Evolutionary conservation across 2,113 vertebrate genomes (phyloP).

Genomic region (Corvus moneduloides): DNA sequence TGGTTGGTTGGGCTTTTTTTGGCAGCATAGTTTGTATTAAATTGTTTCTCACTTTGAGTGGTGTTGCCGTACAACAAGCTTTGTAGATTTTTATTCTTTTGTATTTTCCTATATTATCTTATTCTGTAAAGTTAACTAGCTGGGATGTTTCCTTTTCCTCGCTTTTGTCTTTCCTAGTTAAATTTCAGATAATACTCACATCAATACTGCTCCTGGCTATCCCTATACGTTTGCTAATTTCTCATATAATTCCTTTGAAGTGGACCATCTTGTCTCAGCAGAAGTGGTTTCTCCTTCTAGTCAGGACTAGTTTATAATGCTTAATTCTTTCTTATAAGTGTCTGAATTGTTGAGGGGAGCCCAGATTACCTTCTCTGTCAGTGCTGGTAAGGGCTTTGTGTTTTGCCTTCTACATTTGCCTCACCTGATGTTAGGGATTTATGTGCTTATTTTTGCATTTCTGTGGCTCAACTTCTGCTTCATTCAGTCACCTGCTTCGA

Average conservation of each 20-base stretch:
- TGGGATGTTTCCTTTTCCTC: not conserved
- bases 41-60: not conserved
- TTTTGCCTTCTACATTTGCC: not conserved
- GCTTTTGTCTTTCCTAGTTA: not conserved
- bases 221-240: not conserved
- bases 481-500: not conserved
- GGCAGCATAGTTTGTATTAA: not conserved
- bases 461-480: not conserved
- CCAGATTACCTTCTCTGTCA: not conserved
- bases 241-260: not conserved
- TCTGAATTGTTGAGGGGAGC: not conserved
- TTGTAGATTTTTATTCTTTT: not conserved
- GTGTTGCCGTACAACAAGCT: not conserved
- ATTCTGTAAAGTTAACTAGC: not conserved
- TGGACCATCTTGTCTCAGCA: not conserved
- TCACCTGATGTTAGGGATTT: not conserved
- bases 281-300: not conserved
- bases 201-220: not conserved
- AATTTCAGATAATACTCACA: not conserved
- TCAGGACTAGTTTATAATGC: not conserved
- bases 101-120: not conserved
- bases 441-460: not conserved
- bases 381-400: not conserved
- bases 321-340: not conserved
- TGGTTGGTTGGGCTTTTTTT: not conserved